Conservation (phyloP, 2,113 vertebrate species). For the Argyrosomus japonicus region DNA sequence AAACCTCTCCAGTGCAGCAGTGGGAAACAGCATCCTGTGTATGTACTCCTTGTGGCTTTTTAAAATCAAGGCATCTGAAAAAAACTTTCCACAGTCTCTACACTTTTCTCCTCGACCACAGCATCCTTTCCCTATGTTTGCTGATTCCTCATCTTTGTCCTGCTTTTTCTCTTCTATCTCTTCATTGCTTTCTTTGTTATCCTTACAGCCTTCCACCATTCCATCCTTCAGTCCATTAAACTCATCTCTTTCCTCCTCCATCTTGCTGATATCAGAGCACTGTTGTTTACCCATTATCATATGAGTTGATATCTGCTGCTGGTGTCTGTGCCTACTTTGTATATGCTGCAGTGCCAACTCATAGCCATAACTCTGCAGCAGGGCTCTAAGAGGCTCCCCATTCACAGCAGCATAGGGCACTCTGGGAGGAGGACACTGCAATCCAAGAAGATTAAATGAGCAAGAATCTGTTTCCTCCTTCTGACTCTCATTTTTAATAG, state of each 20-base stretch:
- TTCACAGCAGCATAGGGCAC: constrained; percentile 91
- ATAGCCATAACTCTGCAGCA: constrained; percentile 97
- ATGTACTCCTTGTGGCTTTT: constrained; percentile 98
- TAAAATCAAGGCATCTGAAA: constrained; percentile 96
- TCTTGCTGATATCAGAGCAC: constrained; percentile 71
- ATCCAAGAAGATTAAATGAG: constrained; percentile 71
- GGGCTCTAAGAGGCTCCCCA: constrained; percentile 91
- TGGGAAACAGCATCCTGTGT: constrained; percentile 93
- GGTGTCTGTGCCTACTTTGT: constrained; percentile 94
- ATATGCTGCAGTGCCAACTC: constrained; percentile 98
- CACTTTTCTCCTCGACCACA: constrained; percentile 89
- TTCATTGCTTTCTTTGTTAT: constrained; percentile 17
- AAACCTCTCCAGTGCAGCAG: constrained; percentile 92
- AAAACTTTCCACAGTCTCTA: constrained; percentile 90
- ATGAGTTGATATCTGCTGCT: constrained; percentile 86
- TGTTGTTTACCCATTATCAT: constrained; percentile 55
- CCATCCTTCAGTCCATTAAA: constrained; percentile 61
- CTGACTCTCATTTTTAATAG: constrained; percentile 72
- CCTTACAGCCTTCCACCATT: constrained; percentile 83
- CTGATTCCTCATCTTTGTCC: constrained; percentile 17
- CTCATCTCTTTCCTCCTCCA: constrained; percentile 52
- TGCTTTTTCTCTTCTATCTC: constrained; percentile 37
- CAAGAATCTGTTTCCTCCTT: constrained; percentile 83
- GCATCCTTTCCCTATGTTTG: constrained; percentile 60
- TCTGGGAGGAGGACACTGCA: constrained; percentile 90